Conservation (phyloP, 2,113 vertebrate genomes). For the Platycercus adscitus region DNA sequence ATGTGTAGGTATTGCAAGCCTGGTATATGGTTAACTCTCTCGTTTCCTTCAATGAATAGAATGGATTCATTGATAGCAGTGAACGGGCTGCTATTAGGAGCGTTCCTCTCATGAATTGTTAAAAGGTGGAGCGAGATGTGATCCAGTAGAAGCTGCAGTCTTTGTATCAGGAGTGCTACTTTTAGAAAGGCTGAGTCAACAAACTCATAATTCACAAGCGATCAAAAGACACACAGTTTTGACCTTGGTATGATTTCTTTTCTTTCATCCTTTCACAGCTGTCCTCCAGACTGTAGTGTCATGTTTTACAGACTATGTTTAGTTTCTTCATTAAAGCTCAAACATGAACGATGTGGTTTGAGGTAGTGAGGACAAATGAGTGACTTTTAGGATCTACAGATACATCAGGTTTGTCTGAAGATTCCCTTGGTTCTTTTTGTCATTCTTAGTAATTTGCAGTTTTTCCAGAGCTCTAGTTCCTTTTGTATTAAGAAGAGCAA, state of each 20-base stretch:
- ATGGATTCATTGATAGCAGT: neutral
- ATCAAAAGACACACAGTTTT: constrained; percentile 4
- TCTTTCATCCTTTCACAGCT: neutral
- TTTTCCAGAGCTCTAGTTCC: neutral
- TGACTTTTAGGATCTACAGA: neutral
- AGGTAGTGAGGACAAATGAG: neutral
- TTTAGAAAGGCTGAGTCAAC: constrained; percentile 70
- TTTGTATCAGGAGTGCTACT: constrained; percentile 37
- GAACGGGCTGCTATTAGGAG: neutral
- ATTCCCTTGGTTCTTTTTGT: neutral
- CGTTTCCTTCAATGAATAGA: neutral
- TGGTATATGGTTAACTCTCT: neutral
- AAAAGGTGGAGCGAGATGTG: neutral
- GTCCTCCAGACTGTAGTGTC: neutral
- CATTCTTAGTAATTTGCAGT: accelerated
- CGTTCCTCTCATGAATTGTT: neutral
- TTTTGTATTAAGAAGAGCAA: neutral
- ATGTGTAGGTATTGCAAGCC: neutral
- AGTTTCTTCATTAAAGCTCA: neutral
- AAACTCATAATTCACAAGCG: neutral
- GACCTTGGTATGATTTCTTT: constrained; percentile 23
- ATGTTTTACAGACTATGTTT: neutral
- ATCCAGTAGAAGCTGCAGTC: neutral
- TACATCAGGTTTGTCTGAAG: neutral
- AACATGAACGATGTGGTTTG: neutral